These are phyloP conservation scores for Rhagoletis zephyria DNA, from an alignment of 1,140 invertebrate genomes.

Conservation along the genomic window DNA sequence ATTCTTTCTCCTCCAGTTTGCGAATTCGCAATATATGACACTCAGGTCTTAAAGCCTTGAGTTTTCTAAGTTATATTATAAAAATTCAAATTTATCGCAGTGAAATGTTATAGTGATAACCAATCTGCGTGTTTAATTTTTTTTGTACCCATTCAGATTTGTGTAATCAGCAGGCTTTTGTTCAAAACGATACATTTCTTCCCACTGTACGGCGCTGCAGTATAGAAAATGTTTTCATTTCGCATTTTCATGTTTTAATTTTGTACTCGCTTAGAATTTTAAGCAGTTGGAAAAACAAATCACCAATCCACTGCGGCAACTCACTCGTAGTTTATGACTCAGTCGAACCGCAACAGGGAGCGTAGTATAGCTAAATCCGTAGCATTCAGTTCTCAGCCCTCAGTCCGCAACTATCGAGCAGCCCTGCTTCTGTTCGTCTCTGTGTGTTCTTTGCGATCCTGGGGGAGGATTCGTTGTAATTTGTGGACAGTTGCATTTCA, in stretches of 20 bases:
- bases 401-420: not conserved
- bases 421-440: not conserved
- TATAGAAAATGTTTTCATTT: constrained; percentile 43
- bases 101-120: too few species aligned
- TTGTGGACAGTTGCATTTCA: constrained; percentile 47
- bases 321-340: not conserved
- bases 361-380: not conserved
- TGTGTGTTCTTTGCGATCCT: not conserved
- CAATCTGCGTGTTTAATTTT: too few species aligned
- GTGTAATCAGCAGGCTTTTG: too few species aligned
- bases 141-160: too few species aligned
- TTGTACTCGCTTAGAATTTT: constrained; percentile 43
- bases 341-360: not conserved
- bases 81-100: too few species aligned
- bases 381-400: not conserved
- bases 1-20: too few species aligned
- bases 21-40: too few species aligned
- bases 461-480: constrained; percentile 1
- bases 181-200: too few species aligned
- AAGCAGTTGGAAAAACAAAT: constrained; percentile 52
- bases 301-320: not conserved
- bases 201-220: not conserved
- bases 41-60: too few species aligned
- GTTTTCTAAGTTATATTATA: too few species aligned
- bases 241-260: constrained; percentile 49